Conservation (phyloP, 2,113 vertebrate genomes). For the Melanerpes formicivorus region DNA sequence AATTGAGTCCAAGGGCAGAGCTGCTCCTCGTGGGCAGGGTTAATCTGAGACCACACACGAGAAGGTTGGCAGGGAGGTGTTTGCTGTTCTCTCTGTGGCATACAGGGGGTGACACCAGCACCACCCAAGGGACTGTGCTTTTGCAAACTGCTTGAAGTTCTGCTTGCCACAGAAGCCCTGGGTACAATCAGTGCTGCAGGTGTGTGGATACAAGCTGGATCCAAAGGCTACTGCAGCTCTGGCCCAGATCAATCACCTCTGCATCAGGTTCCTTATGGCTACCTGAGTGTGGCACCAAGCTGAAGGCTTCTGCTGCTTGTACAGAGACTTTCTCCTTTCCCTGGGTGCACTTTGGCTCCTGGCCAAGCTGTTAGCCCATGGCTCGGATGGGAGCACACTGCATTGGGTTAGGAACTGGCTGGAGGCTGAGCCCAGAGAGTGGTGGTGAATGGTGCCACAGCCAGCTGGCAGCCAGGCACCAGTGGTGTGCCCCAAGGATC, state of each 20-base stretch:
- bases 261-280: neutral
- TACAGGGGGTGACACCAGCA: neutral
- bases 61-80: neutral
- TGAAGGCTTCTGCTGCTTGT: neutral
- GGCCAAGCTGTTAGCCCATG: too few species aligned
- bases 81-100: too few species aligned
- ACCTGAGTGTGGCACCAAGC: neutral
- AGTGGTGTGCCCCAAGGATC: too few species aligned
- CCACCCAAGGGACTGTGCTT: rapidly evolving
- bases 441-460: too few species aligned
- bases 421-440: too few species aligned
- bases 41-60: neutral
- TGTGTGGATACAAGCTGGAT: neutral
- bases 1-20: neutral
- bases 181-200: neutral
- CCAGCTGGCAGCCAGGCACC: too few species aligned
- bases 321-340: neutral
- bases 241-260: neutral
- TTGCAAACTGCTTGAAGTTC: neutral
- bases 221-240: neutral
- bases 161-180: neutral
- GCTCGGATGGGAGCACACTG: too few species aligned
- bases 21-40: neutral
- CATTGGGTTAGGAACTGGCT: too few species aligned
- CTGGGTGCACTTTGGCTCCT: too few species aligned